Evolutionary conservation across 2,113 vertebrate species (phyloP).

Genomic region (Acanthisitta chloris): DNA sequence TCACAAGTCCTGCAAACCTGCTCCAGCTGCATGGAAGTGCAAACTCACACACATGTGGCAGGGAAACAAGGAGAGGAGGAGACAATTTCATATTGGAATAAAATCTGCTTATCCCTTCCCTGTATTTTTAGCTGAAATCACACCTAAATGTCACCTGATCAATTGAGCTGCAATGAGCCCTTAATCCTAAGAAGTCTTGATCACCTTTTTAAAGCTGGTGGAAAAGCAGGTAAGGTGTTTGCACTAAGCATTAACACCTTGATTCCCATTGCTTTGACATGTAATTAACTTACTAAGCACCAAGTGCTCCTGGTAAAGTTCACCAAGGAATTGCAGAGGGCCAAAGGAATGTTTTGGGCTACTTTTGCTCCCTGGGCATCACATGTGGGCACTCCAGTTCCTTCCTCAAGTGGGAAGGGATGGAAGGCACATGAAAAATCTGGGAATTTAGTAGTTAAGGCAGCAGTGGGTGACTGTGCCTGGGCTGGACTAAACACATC

Average conservation of each 20-base stretch:
- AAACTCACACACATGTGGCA: rapidly evolving
- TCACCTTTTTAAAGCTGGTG: slow-evolving; percentile 11
- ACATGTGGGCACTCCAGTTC: neutral
- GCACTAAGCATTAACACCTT: neutral
- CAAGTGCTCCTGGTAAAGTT: neutral
- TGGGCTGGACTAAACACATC: neutral
- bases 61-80: neutral
- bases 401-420: neutral
- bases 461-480: neutral
- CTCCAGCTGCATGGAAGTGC: too few relatives aligned
- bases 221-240: slow-evolving; percentile 11
- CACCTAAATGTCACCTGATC: slow-evolving; percentile 47
- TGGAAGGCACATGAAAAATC: neutral
- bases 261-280: neutral
- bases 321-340: neutral
- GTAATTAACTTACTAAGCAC: neutral
- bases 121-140: slow-evolving; percentile 42
- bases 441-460: neutral
- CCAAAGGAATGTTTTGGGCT: neutral
- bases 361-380: neutral
- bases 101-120: neutral
- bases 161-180: slow-evolving; percentile 30
- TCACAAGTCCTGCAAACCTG: too few relatives aligned
- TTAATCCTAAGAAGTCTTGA: slow-evolving; percentile 52
- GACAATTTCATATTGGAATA: neutral